A percentile compares a stretch with the other conserved stretches of the same genome.
Evolutionary conservation across 1,140 invertebrate species (phyloP).

Genomic region (Amphibalanus amphitrite): DNA sequence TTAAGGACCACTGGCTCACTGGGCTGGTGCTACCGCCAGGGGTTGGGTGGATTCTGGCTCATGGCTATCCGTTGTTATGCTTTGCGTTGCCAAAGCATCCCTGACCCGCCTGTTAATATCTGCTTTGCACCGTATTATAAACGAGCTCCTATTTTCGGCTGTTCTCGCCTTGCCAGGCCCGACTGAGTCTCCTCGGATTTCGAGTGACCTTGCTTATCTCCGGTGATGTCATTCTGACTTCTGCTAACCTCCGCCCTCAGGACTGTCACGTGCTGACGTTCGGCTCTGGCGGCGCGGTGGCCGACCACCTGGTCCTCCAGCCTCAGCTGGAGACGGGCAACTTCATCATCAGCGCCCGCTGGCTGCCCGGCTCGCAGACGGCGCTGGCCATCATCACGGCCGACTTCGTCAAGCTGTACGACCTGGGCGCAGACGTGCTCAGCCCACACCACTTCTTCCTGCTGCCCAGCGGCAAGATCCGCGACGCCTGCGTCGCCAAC

Average conservation of each 20-base stretch:
- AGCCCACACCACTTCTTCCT: constrained; percentile 89
- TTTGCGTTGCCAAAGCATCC: too few species aligned
- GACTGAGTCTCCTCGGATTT: too few species aligned
- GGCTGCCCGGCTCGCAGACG: constrained; percentile 89
- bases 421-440: constrained; percentile 65
- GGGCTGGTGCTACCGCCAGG: too few species aligned
- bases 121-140: too few species aligned
- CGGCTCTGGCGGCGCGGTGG: constrained; percentile 56
- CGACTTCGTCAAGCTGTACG: constrained; percentile 95
- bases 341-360: constrained; percentile 88
- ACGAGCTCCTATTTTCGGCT: too few species aligned
- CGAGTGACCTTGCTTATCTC: too few species aligned
- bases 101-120: too few species aligned
- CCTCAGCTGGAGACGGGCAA: constrained; percentile 84
- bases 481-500: constrained; percentile 77
- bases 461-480: constrained; percentile 84
- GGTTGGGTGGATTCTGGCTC: too few species aligned
- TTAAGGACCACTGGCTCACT: too few species aligned
- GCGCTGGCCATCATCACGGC: constrained; percentile 82
- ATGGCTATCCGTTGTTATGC: too few species aligned
- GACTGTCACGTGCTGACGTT: constrained; percentile 91
- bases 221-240: not conserved
- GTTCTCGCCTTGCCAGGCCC: too few species aligned
- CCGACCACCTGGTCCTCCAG: constrained; percentile 77
- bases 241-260: too few species aligned